phyloP scores from a whole-genome alignment of 1,140 invertebrate genomes.

The Ceratina australensis region DNA sequence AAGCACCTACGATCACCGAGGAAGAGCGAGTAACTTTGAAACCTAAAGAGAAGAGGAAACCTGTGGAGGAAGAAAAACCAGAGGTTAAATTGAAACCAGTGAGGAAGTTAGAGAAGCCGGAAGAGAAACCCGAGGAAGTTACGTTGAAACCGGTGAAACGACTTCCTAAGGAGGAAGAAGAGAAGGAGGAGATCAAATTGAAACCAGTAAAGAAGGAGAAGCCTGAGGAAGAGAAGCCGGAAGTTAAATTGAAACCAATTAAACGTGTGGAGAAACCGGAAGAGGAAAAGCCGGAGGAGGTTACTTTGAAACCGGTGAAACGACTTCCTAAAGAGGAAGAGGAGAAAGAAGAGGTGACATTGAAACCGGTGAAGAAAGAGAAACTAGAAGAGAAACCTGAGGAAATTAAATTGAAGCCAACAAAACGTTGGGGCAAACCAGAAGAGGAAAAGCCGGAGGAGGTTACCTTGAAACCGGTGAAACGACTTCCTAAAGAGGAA shows the following conservation, averaged over 20 bases:
- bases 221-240: slow-evolving; percentile 61
- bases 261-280: slow-evolving; percentile 32
- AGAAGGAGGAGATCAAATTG: slow-evolving; percentile 62
- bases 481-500: slow-evolving; percentile 51
- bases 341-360: slow-evolving; percentile 57
- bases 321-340: slow-evolving; percentile 51
- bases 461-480: slow-evolving; percentile 62
- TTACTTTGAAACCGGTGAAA: slow-evolving; percentile 45
- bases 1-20: background rate
- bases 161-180: slow-evolving; percentile 67
- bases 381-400: slow-evolving; percentile 65
- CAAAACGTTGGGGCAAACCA: slow-evolving; percentile 67
- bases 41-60: slow-evolving; percentile 67
- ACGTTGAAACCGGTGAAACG: slow-evolving; percentile 40
- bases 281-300: slow-evolving; percentile 41
- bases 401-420: slow-evolving; percentile 36
- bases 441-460: slow-evolving; percentile 27
- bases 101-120: slow-evolving; percentile 64
- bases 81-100: slow-evolving; percentile 56
- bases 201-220: slow-evolving; percentile 62
- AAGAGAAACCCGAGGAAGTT: slow-evolving; percentile 64
- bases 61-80: slow-evolving; percentile 50
- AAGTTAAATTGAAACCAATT: slow-evolving; percentile 60
- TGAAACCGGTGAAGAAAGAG: slow-evolving; percentile 71
- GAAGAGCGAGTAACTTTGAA: slow-evolving; percentile 59